Percentiles rank a stretch among this genome's conserved stretches.
Conservation (phyloP, 2,888 invertebrate genomes). For the Pammene fasciana region DNA sequence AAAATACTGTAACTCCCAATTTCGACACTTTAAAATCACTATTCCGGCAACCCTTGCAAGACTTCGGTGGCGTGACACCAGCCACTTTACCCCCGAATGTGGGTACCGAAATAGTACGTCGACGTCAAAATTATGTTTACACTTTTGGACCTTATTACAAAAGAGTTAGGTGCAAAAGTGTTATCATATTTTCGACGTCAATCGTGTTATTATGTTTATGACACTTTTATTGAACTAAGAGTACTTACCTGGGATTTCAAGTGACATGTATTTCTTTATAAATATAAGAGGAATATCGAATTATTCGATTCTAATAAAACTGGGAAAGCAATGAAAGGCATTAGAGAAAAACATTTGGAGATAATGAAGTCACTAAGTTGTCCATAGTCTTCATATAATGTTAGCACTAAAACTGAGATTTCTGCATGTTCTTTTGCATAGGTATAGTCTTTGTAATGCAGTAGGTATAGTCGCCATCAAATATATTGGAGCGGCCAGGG, state of each 20-base stretch:
- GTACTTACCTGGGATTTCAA: slow-evolving; percentile 33
- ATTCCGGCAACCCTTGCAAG: slow-evolving; percentile 28
- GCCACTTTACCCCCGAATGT: slow-evolving; percentile 40
- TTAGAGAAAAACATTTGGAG: background rate
- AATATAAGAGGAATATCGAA: slow-evolving; percentile 36
- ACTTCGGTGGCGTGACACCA: slow-evolving; percentile 42
- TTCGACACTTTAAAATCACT: slow-evolving; percentile 34
- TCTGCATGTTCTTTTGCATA: no score
- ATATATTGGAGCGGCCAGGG: no score
- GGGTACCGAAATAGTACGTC: slow-evolving; percentile 43
- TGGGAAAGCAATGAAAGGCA: background rate
- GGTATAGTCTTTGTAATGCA: no score
- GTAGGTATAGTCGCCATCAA: no score
- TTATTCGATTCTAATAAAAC: slow-evolving; percentile 20
- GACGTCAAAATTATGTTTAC: no score
- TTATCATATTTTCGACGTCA: no score
- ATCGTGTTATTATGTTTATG: slow-evolving; percentile 43
- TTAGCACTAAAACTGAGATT: no score
- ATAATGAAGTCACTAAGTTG: slow-evolving; percentile 32
- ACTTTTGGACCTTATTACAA: no score
- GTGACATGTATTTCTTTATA: slow-evolving; percentile 27
- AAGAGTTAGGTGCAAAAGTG: no score
- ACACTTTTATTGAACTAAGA: slow-evolving; percentile 40
- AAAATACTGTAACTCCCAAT: no score
- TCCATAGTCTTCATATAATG: background rate